phyloP scores from a whole-genome alignment of 2,888 invertebrate genomes.

The Dryomyza anilis region DNA sequence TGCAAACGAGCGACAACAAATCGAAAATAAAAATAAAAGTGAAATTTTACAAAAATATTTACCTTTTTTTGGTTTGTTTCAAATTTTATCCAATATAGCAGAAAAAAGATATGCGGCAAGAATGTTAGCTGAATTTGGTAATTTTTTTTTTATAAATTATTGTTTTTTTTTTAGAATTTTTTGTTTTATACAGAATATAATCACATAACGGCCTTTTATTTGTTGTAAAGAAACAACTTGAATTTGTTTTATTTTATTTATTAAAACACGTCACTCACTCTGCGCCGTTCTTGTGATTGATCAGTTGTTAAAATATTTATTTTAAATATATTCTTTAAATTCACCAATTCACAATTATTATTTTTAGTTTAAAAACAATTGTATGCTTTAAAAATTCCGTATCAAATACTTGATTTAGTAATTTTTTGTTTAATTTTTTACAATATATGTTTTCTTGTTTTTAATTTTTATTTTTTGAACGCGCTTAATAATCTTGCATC shows the following conservation, averaged over 20 bases:
- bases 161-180: not conserved
- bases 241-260: slow-evolving; percentile 14
- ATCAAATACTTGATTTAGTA: not conserved
- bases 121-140: not conserved
- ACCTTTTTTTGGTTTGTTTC: too few species aligned
- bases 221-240: not conserved
- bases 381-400: not conserved
- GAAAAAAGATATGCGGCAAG: too few species aligned
- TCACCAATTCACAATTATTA: not conserved
- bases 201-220: slow-evolving; percentile 26
- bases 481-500: slow-evolving; percentile 4
- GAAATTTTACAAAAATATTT: not conserved
- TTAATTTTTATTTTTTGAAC: not conserved
- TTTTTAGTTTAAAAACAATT: not conserved
- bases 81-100: too few species aligned
- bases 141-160: not conserved
- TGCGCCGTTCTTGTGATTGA: not conserved
- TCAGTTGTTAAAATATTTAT: not conserved
- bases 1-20: not conserved
- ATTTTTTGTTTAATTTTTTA: not conserved
- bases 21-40: not conserved
- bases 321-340: not conserved
- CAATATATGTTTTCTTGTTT: not conserved
- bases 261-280: not conserved
- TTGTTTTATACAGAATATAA: too few species aligned